phyloP scores from a whole-genome alignment of 37 sponge, comb jelly and placozoan species.

The Mnemiopsis leidyi region DNA sequence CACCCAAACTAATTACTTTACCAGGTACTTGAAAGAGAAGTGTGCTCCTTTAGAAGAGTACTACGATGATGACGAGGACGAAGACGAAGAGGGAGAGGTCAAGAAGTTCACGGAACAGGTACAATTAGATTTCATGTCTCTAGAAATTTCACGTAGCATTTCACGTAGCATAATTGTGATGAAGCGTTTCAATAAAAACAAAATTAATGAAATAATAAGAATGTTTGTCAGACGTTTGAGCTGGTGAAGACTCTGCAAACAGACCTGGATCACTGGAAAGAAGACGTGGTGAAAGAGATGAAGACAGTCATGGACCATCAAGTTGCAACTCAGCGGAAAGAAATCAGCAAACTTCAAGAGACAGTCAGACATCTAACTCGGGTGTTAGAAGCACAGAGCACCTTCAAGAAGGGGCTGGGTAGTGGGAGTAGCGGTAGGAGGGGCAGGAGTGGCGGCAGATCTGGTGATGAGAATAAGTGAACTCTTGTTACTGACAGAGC shows the following conservation, averaged over 20 bases:
- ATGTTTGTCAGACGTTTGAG: slow-evolving; percentile 3
- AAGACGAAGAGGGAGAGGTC: slow-evolving; percentile 7
- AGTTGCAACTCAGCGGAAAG: background rate
- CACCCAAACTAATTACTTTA: no score
- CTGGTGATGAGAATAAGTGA: background rate
- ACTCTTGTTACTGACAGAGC: background rate
- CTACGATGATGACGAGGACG: slow-evolving; percentile 20
- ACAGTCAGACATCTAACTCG: background rate
- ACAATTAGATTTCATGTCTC: background rate
- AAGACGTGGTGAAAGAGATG: background rate
- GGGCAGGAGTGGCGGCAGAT: background rate
- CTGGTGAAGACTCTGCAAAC: background rate
- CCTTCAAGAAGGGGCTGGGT: background rate
- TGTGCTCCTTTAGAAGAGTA: background rate
- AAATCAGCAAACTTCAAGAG: background rate
- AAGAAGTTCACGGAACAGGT: slow-evolving; percentile 14
- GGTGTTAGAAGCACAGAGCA: background rate
- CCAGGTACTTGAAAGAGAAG: background rate
- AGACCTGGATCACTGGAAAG: background rate
- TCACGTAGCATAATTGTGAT: background rate
- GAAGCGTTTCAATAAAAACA: no score
- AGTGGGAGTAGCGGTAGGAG: background rate
- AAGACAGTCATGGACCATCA: background rate
- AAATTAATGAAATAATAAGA: no score
- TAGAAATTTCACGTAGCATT: background rate